These are phyloP conservation scores for Corythucha ciliata DNA, from an alignment of 2,888 invertebrate genomes.

Conservation along the genomic window DNA sequence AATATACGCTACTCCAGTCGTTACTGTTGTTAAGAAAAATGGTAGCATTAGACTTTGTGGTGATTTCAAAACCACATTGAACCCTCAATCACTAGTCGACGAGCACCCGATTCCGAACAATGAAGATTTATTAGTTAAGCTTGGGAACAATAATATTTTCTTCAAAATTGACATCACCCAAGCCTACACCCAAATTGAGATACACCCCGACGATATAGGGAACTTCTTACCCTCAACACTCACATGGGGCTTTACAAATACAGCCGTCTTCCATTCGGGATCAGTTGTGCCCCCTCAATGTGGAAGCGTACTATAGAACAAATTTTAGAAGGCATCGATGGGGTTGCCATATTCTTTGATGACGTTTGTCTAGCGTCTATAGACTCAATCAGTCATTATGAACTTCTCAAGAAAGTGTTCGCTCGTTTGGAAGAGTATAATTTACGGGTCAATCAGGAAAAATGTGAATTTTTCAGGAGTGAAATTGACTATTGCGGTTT, in stretches of 20 bases:
- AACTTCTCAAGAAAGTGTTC: conserved; percentile 29
- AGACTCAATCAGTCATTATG: conserved; percentile 23
- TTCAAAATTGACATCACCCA: conserved; percentile 1
- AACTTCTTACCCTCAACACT: conserved; percentile 4
- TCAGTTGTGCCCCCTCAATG: conserved; percentile 2
- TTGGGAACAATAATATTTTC: background rate
- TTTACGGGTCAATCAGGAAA: conserved; percentile 33
- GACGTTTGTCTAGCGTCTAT: conserved; percentile 32
- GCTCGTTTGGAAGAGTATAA: conserved; percentile 26
- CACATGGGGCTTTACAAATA: conserved; percentile 4
- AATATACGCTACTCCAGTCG: conserved; percentile 2
- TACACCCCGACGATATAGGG: conserved; percentile 2
- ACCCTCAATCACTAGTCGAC: background rate
- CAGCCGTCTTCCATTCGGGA: conserved; percentile 6
- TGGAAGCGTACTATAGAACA: conserved; percentile 8
- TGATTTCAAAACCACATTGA: background rate
- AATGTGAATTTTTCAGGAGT: conserved; percentile 29
- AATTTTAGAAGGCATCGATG: background rate
- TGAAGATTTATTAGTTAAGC: background rate
- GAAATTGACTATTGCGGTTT: conserved; percentile 23
- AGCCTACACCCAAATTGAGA: conserved; percentile 5
- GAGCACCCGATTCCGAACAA: conserved; percentile 1
- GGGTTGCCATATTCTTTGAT: conserved; percentile 5
- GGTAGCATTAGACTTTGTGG: background rate
- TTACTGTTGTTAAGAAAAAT: background rate